Base-by-base conservation (phyloP, 2,888 invertebrate species). In the Drosophila paramelanica region DNA sequence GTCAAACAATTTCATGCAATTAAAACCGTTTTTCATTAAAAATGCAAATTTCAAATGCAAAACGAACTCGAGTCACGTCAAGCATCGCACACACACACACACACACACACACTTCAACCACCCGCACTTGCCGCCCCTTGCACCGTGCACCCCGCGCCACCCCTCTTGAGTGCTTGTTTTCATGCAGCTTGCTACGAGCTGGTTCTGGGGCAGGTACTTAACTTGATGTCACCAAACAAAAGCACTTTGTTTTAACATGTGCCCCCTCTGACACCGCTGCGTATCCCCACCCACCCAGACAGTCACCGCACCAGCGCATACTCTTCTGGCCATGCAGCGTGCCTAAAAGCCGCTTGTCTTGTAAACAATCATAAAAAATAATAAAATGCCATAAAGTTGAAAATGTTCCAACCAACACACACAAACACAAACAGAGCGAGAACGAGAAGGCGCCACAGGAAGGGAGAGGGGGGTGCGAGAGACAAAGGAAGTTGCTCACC, bases 1-100 rank as follows among this genome's bases (percentile, higher is more conserved):
- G 84, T 76, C 88, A 84, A 90, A 90, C 90, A 89, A 90, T 84
- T 90, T 89, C 81, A 81, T 86, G 89, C 90, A 89, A 89, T 89
- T 89, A 89, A 86, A 84, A 80, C 74, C 87, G 84, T 84, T 88
- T 89, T 88, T 90, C 88, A 89, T 90, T 90, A 90, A 89, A 88
- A 89, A 90, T 89, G 90, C 84, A 89, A 89, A 90, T 89, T 88
- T 88, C 79, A 87, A 89, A 89, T 87, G 88, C 73, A 89, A 85
- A 85, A 75, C 78, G 74, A 77, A 86, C 86, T 88, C 76, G 67
- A 82, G 82, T 85, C 79, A 81, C 86, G 79, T 81, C 89, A 87
- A 77, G 73, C 69, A 73, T 68, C 77, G 60, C 51, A 68, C 50
- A 65, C 58, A 59, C 47, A 41, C 50, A 49, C 49, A 39, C 41